Conservation (phyloP, 2,888 invertebrate species). For the Mythimna vitellina region DNA sequence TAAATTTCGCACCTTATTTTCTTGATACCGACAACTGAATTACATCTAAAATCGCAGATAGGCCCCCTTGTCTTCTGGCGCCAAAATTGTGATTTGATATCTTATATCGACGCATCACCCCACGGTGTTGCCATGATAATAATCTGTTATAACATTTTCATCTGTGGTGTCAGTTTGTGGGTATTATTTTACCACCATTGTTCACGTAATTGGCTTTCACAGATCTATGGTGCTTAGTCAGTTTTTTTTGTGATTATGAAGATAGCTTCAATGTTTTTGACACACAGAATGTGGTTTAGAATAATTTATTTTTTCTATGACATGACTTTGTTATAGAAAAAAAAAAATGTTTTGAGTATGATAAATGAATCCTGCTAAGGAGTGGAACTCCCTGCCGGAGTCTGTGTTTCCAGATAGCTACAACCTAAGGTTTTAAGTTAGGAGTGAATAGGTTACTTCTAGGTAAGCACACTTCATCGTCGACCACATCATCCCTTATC, state of each 20-base stretch:
- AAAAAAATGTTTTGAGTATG: no score
- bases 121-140: slow-evolving; percentile 68
- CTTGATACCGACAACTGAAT: neutral
- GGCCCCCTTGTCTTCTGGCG: neutral
- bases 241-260: neutral
- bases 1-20: neutral
- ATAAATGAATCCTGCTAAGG: no score
- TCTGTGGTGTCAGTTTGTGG: slow-evolving; percentile 64
- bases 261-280: neutral
- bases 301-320: neutral
- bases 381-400: no score
- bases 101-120: slow-evolving; percentile 70
- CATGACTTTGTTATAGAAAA: no score
- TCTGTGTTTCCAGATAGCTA: no score
- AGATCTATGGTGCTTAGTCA: slow-evolving; percentile 12
- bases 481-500: no score
- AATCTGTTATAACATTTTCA: slow-evolving; percentile 72
- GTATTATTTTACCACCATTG: slow-evolving; percentile 61
- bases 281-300: neutral
- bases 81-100: slow-evolving; percentile 88
- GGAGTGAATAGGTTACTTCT: no score
- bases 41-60: neutral
- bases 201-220: slow-evolving; percentile 47
- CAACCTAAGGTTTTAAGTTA: no score
- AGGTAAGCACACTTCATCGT: no score